Percentiles rank a stretch among this genome's conserved stretches.
Evolutionary conservation across 2,888 invertebrate species (phyloP).

Genomic region (Micoletzkya japonica): DNA sequence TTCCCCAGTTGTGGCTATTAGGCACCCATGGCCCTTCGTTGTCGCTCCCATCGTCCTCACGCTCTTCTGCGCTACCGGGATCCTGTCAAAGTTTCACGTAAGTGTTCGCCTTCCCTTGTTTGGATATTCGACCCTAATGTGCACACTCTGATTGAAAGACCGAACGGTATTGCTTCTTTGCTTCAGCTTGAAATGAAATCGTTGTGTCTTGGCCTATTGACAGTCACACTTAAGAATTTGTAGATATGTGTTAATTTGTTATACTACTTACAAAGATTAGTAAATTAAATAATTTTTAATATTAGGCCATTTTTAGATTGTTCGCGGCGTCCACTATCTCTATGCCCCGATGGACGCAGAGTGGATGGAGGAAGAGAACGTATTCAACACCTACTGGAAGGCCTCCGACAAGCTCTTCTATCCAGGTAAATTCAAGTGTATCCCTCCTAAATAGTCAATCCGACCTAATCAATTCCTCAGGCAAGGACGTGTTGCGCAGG

Average conservation of each 20-base stretch:
- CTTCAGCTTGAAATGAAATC: too few relatives aligned
- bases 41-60: conserved; percentile 49
- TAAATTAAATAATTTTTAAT: too few relatives aligned
- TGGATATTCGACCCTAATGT: too few relatives aligned
- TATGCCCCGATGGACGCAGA: conserved; percentile 54
- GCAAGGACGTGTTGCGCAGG: conserved; percentile 52
- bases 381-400: conserved; percentile 53
- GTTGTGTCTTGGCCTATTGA: too few relatives aligned
- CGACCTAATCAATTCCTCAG: too few relatives aligned
- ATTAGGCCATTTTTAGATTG: conserved; percentile 35
- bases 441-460: not conserved
- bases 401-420: conserved; percentile 37
- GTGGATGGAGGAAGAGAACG: conserved; percentile 55
- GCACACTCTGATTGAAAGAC: too few relatives aligned
- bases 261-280: too few relatives aligned
- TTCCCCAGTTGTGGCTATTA: conserved; percentile 27
- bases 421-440: conserved; percentile 30
- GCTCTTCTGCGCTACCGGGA: conserved; percentile 42
- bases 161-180: too few relatives aligned
- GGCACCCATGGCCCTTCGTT: conserved; percentile 54
- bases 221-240: too few relatives aligned
- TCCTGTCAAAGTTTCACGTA: conserved; percentile 43
- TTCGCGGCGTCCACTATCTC: conserved; percentile 47
- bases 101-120: too few relatives aligned
- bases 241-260: too few relatives aligned